Evolutionary conservation across 2,113 vertebrate species (phyloP), one percentile per base, ranked within the genome.

Genomic region (Lutjanus erythropterus): DNA sequence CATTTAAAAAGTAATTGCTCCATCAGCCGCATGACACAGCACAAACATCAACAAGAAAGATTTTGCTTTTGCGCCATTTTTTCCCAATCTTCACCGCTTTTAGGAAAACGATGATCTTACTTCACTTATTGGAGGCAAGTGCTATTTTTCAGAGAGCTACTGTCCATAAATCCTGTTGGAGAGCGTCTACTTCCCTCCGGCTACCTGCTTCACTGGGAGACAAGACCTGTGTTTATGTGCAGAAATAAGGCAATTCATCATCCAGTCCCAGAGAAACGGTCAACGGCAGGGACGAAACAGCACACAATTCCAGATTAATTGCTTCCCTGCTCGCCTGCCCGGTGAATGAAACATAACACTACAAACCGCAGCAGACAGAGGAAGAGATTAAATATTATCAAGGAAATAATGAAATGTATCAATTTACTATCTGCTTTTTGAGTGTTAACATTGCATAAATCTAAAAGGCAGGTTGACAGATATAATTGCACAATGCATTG

Each of bases 171-270:
- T 92, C 78, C 72, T 81, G 42, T 14, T 18, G 27, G 49, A 52
- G 67, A 59, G 72, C 0, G 19, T 16, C 76, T 70, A 31, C 78
- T 78, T 80, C 58, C 78, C 82, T 42, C 53, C 1, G 14, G 71
- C 82, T 81, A 78, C 78, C 74, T 62, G 76, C 77, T 81, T 81
- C 85, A 81, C 67, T 66, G 59, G 41, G 79, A 80, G 84, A 87
- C 81, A 81, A 66, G 84, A 80, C 55, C 75, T 84, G 86, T 88
- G 88, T 85, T 92, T 88, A 91, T 90, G 83, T 65, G 78, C 25
- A 77, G 74, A 86, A 90, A 90, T 87, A 88, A 90, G 68, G 65
- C 78, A 41, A 91, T 93, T 84, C 55, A 77, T 93, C 92, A 92
- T 79, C 85, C 76, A 71, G 78, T 77, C 79, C 44, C 73, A 66